These are phyloP conservation scores for Pyrochroa serraticornis DNA, from an alignment of 2,888 invertebrate species.

Conservation along the genomic window DNA sequence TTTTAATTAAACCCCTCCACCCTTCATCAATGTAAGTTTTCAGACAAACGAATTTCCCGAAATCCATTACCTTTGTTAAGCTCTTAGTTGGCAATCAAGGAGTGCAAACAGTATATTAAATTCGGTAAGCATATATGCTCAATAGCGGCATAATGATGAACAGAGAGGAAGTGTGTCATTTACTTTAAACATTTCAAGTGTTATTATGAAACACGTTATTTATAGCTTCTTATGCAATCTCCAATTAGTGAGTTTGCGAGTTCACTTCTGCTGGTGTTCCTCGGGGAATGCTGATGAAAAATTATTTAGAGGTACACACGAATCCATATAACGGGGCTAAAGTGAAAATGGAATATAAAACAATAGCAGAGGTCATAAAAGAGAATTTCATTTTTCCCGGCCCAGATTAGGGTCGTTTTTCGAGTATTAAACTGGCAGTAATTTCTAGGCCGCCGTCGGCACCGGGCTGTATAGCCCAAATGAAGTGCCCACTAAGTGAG, in stretches of 20 bases:
- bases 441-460: conserved; percentile 14
- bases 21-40: conserved; percentile 11
- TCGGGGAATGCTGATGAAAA: no score
- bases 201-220: no score
- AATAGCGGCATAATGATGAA: background rate
- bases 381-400: conserved; percentile 16
- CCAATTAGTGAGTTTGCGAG: no score
- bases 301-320: no score
- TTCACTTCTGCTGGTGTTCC: no score
- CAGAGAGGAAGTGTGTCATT: conserved; percentile 11
- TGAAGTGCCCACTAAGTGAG: conserved; percentile 18
- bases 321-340: conserved; percentile 5
- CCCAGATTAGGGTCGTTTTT: conserved; percentile 20
- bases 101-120: conserved; percentile 22
- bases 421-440: conserved; percentile 15
- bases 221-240: no score
- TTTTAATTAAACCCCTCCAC: conserved; percentile 23
- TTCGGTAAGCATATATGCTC: background rate
- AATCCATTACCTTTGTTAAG: conserved; percentile 22
- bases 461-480: conserved; percentile 11
- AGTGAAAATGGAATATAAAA: conserved; percentile 20
- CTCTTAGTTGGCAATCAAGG: conserved; percentile 19
- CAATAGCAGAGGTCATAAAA: conserved; percentile 9
- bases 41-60: conserved; percentile 21
- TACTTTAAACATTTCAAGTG: conserved; percentile 18